Evolutionary conservation across 2,797 vertebrate species (phyloP).

Genomic region (Allobates femoralis): DNA sequence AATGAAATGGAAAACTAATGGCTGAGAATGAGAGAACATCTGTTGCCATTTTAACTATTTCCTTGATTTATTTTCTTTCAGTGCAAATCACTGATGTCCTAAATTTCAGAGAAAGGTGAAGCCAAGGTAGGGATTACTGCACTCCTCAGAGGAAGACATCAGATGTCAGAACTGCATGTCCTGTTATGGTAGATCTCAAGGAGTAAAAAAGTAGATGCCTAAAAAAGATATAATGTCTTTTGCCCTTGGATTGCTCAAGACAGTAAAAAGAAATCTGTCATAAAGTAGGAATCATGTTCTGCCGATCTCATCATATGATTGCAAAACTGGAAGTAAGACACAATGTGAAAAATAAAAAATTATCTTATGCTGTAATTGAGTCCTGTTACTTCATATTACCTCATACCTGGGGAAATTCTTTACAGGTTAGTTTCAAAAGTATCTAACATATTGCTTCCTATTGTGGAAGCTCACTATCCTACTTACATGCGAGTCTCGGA

Average conservation of each 20-base stretch:
- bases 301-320: too few relatives aligned
- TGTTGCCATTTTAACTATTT: background rate
- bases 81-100: conserved; percentile 19
- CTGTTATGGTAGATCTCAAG: background rate
- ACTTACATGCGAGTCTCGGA: too few relatives aligned
- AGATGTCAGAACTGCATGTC: conserved; percentile 11
- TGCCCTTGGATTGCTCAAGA: background rate
- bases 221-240: background rate
- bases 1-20: conserved; percentile 19
- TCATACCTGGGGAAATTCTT: too few relatives aligned
- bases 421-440: too few relatives aligned
- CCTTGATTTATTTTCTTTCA: conserved; percentile 22
- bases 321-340: too few relatives aligned
- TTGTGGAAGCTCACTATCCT: too few relatives aligned
- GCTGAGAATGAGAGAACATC: conserved; percentile 5
- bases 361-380: too few relatives aligned
- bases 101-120: conserved; percentile 15
- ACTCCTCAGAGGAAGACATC: background rate
- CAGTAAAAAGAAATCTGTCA: background rate
- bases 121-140: background rate
- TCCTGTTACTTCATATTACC: too few relatives aligned
- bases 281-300: background rate
- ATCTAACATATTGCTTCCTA: too few relatives aligned
- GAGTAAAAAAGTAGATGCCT: background rate
- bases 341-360: too few relatives aligned